phyloP scores from a whole-genome alignment of 2,888 invertebrate genomes.

The Villa cingulata region DNA sequence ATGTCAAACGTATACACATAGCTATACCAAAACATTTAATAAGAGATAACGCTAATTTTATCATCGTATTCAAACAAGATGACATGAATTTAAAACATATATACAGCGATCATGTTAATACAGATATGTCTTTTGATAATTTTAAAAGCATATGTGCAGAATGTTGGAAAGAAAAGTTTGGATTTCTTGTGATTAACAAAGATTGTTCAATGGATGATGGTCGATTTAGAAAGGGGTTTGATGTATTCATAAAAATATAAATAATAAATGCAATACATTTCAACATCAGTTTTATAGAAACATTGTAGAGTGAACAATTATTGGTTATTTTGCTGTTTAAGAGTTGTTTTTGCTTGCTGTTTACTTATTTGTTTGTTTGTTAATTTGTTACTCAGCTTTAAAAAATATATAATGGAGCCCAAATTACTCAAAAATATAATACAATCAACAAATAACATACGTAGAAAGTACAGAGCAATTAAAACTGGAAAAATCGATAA shows the following conservation, averaged over 20 bases:
- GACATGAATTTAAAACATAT: conserved; percentile 15
- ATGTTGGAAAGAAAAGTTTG: conserved; percentile 21
- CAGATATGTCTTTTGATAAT: conserved; percentile 16
- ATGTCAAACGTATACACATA: conserved; percentile 24
- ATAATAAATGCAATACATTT: too few relatives aligned
- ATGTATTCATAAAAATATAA: conserved; percentile 7
- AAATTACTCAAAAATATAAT: too few relatives aligned
- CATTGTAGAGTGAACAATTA: too few relatives aligned
- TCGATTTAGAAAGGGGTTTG: conserved; percentile 21
- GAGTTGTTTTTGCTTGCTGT: too few relatives aligned
- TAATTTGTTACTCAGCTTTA: too few relatives aligned
- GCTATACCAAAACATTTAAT: conserved; percentile 28
- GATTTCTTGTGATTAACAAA: conserved; percentile 20
- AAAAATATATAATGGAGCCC: neutral
- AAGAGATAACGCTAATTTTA: conserved; percentile 26
- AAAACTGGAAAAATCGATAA: too few relatives aligned
- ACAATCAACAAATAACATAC: too few relatives aligned
- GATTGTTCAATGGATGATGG: conserved; percentile 18
- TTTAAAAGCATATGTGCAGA: conserved; percentile 20
- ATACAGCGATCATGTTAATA: conserved; percentile 1
- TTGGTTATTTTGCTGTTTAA: too few relatives aligned
- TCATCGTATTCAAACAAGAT: conserved; percentile 28
- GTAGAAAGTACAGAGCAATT: too few relatives aligned
- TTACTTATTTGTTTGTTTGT: too few relatives aligned
- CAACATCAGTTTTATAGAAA: too few relatives aligned